These are phyloP conservation scores for Esperia sulphurella DNA, from an alignment of 2,888 invertebrate genomes.

Conservation along the genomic window DNA sequence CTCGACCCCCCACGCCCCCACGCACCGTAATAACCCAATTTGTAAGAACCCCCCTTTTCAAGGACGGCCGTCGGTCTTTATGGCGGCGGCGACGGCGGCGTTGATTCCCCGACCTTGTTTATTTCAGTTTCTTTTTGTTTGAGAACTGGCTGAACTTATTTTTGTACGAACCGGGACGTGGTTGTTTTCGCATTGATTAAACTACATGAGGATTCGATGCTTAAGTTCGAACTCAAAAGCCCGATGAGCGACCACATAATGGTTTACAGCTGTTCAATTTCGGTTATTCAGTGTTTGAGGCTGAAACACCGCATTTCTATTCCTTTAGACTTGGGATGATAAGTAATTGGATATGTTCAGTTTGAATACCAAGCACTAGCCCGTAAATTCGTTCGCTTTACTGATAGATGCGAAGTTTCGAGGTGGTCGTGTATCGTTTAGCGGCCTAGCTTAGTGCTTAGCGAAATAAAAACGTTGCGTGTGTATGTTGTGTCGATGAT, in stretches of 20 bases:
- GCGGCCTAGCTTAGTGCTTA: constrained; percentile 25
- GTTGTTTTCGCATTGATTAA: constrained; percentile 47
- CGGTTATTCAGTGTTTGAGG: constrained; percentile 48
- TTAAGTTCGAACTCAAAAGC: constrained; percentile 36
- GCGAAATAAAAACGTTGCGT: constrained; percentile 16
- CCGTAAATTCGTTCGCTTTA: constrained; percentile 50
- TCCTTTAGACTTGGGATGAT: constrained; percentile 42
- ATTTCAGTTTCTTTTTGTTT: constrained; percentile 79
- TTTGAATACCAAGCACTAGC: constrained; percentile 49
- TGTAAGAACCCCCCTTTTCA: constrained; percentile 79
- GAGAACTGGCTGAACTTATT: constrained; percentile 75
- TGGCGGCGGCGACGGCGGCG: constrained; percentile 77
- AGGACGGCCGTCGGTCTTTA: constrained; percentile 80
- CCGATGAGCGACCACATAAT: constrained; percentile 27
- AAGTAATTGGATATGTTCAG: constrained; percentile 59
- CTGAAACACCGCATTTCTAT: constrained; percentile 38
- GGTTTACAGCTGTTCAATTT: constrained; percentile 35
- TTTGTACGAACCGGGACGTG: constrained; percentile 60
- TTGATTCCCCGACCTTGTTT: constrained; percentile 79
- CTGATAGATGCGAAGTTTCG: constrained; percentile 40
- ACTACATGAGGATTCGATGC: constrained; percentile 39
- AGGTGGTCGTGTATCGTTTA: constrained; percentile 30
- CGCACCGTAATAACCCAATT: constrained; percentile 79
- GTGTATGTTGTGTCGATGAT: constrained; percentile 34
- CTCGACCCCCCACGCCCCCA: constrained; percentile 65